phyloP scores from a whole-genome alignment of 64 coral and sea anemone genomes.

The Hydrozoanthus tunicans region DNA sequence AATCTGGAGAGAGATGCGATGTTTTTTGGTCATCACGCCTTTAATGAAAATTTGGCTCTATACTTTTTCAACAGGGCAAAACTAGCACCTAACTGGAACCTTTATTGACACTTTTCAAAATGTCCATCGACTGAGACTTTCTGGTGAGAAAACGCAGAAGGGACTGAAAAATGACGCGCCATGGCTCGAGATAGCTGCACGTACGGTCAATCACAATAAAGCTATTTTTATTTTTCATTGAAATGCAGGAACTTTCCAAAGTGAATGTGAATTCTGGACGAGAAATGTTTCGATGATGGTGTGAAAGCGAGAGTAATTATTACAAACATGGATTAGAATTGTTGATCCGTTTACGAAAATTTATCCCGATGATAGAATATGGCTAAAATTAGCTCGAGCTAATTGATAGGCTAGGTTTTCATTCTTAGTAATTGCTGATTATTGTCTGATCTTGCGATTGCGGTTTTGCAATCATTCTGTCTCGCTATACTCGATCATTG shows the following conservation, averaged over 20 bases:
- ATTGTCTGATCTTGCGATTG: slow-evolving; percentile 68
- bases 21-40: slow-evolving; percentile 38
- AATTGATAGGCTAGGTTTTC: slow-evolving; percentile 73
- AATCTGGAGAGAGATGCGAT: no score
- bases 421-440: slow-evolving; percentile 76
- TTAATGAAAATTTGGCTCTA: background rate
- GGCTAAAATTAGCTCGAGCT: slow-evolving; percentile 70
- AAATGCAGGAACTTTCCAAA: slow-evolving; percentile 11
- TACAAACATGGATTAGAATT: slow-evolving; percentile 69
- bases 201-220: background rate
- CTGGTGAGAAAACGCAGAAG: slow-evolving; percentile 13
- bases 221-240: background rate
- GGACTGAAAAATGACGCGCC: slow-evolving; percentile 15
- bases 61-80: slow-evolving; percentile 19
- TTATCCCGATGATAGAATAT: slow-evolving; percentile 72
- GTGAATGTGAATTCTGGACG: slow-evolving; percentile 28
- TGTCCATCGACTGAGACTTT: background rate
- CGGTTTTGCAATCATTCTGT: slow-evolving; percentile 29
- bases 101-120: slow-evolving; percentile 25
- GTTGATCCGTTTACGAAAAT: slow-evolving; percentile 84
- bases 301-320: slow-evolving; percentile 74
- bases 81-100: background rate
- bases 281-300: slow-evolving; percentile 33
- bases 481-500: background rate
- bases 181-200: slow-evolving; percentile 40